Evolutionary conservation across 2,113 vertebrate species (phyloP).

Genomic region (Chaetops frenatus): DNA sequence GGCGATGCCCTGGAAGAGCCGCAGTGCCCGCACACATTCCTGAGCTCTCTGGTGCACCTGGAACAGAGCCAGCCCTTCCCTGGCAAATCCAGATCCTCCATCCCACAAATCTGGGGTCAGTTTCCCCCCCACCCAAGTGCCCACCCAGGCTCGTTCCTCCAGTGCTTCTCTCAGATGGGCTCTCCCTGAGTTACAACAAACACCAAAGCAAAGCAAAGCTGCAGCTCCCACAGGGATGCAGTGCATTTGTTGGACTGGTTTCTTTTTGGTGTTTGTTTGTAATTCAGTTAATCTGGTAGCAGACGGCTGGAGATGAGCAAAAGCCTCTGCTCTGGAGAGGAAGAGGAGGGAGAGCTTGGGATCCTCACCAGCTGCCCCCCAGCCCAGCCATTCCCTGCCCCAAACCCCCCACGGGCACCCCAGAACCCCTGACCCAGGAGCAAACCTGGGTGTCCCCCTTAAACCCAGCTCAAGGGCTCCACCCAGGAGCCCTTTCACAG

Average conservation of each 20-base stretch:
- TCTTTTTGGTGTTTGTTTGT: not conserved
- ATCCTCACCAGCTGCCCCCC: not conserved
- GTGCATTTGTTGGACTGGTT: rapidly evolving
- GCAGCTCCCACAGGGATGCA: not conserved
- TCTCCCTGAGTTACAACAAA: not conserved
- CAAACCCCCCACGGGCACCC: not conserved
- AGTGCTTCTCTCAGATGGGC: rapidly evolving
- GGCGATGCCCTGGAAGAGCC: conserved; percentile 48
- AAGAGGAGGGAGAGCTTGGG: not conserved
- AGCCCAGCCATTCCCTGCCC: rapidly evolving
- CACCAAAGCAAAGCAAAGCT: rapidly evolving
- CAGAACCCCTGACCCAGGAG: not conserved
- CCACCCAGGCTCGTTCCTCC: rapidly evolving
- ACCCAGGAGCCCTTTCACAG: not conserved
- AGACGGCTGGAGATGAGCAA: not conserved
- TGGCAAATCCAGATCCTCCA: not conserved
- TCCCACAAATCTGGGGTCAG: rapidly evolving
- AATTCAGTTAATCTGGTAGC: not conserved
- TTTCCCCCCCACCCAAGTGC: not conserved
- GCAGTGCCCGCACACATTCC: conserved; percentile 65
- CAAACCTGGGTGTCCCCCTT: not conserved
- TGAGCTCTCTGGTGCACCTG: conserved; percentile 68
- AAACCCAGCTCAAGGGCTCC: not conserved
- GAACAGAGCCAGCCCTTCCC: not conserved
- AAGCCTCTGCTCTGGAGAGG: not conserved